phyloP scores from a whole-genome alignment of 2,888 invertebrate genomes.

The Phyllotreta striolata region DNA sequence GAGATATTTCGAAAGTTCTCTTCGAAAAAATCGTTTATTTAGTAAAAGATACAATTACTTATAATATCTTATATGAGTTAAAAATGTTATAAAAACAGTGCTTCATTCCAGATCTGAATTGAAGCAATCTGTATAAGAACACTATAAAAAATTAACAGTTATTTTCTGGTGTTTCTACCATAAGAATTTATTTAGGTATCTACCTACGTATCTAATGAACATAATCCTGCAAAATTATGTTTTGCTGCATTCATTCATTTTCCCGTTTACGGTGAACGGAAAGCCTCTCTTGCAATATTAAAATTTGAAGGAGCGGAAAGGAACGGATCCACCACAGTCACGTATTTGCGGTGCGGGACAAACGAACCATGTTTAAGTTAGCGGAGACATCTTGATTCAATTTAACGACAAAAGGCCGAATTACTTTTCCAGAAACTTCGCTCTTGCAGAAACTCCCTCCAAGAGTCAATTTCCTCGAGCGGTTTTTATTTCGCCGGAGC shows the following conservation, averaged over 20 bases:
- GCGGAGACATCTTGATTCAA: conserved; percentile 36
- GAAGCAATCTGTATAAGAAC: too few species aligned
- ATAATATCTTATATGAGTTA: too few species aligned
- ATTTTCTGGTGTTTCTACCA: too few species aligned
- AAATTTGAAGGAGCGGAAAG: conserved; percentile 23
- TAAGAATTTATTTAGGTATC: too few species aligned
- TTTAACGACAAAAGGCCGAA: conserved; percentile 24
- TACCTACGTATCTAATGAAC: not conserved
- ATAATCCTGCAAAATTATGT: conserved; percentile 6
- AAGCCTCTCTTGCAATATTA: conserved; percentile 22
- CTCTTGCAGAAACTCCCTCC: conserved; percentile 30
- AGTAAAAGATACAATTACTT: too few species aligned
- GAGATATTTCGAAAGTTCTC: too few species aligned
- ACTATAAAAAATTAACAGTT: too few species aligned
- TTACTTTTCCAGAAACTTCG: conserved; percentile 30
- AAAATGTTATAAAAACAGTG: too few species aligned
- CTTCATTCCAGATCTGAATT: too few species aligned
- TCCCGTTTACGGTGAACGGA: not conserved
- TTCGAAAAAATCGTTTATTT: too few species aligned
- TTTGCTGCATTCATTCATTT: conserved; percentile 3
- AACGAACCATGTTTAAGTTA: conserved; percentile 52
- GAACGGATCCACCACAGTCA: conserved; percentile 25
- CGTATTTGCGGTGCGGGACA: conserved; percentile 46
- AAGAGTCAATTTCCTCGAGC: conserved; percentile 33
- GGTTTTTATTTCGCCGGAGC: conserved; percentile 25